Evolutionary conservation across 2,113 vertebrate species (phyloP), one percentile per base, ranked within the genome.

Genomic region (Trematomus loennbergii): DNA sequence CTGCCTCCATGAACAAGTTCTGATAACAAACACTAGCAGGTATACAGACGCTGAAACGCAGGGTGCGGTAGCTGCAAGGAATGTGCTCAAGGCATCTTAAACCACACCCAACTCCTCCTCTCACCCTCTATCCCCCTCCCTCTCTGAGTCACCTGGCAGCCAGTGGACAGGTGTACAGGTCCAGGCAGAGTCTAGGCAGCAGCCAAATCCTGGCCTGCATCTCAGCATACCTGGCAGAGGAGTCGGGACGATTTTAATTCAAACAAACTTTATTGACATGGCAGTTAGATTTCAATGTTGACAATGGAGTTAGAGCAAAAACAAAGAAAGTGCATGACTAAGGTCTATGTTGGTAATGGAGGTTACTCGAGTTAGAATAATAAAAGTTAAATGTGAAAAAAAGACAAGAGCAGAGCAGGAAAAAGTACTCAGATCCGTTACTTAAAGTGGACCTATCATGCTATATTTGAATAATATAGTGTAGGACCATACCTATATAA

Each of bases 61-160:
- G 89, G 92, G 92, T 50, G 92, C 84, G 88, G 87, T 72, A 1
- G 63, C 73, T 71, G 0, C 6, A 18, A 82, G 80, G 93, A 94
- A 94, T 94, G 88, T 71, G 93, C 92, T 87, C 40, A 68, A 79
- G 92, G 93, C 93, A 69, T 87, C 81, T 80, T 52, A 78, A 7
- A 40, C 80, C 88, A 89, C 93, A 91, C 90, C 90, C 86, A 79
- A 29, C 2, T 4, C 36, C 46, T 13, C 29, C 45, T 8, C 50
- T 33, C 33, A 10, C 45, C 18, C 52, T 2, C 48, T 25, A 18
- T 22, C 36, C n/a, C 15, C 2, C 54, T 65, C 13, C 0, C 61
- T 36, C 20, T 81, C 85, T 92, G 81, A 91, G 55, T 88, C 88
- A 94, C 89, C 92, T 89, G 86, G 85, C 79, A 70, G 68, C 53